These are phyloP conservation scores for Pseudeuparius sepicola DNA, from an alignment of 2,888 invertebrate genomes.

Conservation along the genomic window DNA sequence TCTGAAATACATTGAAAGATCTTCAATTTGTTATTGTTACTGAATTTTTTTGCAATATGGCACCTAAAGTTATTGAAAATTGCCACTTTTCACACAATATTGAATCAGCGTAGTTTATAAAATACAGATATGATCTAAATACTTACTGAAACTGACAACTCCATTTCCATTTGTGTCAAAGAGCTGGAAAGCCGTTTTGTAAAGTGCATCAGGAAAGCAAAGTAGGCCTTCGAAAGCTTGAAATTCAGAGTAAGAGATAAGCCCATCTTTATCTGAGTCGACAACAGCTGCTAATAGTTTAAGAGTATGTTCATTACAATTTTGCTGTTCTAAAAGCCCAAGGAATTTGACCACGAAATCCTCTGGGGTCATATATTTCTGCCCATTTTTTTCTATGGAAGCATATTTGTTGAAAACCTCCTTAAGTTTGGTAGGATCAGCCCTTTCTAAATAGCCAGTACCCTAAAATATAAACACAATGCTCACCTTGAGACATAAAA, in stretches of 20 bases:
- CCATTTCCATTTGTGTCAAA: conserved; percentile 98
- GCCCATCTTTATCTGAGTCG: conserved; percentile 88
- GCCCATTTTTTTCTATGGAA: conserved; percentile 73
- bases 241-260: conserved; percentile 93
- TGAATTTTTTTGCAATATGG: too few species aligned
- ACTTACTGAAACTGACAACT: conserved; percentile 83
- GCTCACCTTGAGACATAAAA: too few species aligned
- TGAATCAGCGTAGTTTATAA: too few species aligned
- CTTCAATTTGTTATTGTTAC: too few species aligned
- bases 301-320: conserved; percentile 68
- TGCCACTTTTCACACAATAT: too few species aligned
- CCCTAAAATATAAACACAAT: too few species aligned
- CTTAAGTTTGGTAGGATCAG: conserved; percentile 74
- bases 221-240: conserved; percentile 95
- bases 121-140: too few species aligned
- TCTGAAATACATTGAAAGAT: too few species aligned
- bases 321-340: conserved; percentile 71
- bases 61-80: too few species aligned
- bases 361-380: conserved; percentile 83
- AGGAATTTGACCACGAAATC: conserved; percentile 92
- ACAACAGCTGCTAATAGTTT: conserved; percentile 83
- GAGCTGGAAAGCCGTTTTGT: conserved; percentile 95
- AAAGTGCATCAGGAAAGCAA: conserved; percentile 94
- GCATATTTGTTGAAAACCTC: conserved; percentile 92
- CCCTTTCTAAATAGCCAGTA: conserved; percentile 81